A percentile compares a stretch with the other conserved stretches of the same genome.
phyloP scores from a whole-genome alignment of 2,113 vertebrate genomes.

The Empidonax alnorum region DNA sequence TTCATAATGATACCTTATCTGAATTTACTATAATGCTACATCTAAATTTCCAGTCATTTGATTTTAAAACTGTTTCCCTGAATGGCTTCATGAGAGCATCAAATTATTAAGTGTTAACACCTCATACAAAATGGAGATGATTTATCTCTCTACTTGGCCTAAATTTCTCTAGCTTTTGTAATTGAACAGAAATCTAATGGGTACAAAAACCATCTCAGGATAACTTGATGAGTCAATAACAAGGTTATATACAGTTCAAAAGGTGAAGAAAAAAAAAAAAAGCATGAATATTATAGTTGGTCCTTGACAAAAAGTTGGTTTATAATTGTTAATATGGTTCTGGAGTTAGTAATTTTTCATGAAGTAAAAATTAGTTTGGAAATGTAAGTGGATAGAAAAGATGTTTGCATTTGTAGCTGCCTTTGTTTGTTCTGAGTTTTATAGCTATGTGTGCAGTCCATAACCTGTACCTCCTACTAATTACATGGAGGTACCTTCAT shows the following conservation, averaged over 20 bases:
- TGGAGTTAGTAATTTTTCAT: not conserved
- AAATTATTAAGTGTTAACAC: slow-evolving; percentile 66
- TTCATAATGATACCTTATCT: not conserved
- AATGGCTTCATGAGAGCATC: slow-evolving; percentile 50
- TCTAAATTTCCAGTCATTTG: slow-evolving; percentile 54
- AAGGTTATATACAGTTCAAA: not conserved
- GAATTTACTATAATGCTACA: slow-evolving; percentile 1
- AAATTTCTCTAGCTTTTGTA: slow-evolving; percentile 8
- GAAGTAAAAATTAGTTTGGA: not conserved
- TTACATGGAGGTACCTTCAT: not conserved
- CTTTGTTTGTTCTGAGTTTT: not conserved
- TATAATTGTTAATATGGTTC: not conserved
- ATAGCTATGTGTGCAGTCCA: not conserved
- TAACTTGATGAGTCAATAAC: slow-evolving; percentile 25
- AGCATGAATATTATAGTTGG: not conserved
- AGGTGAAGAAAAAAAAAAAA: slow-evolving; percentile 5
- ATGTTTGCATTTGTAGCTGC: not conserved
- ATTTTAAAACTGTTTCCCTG: slow-evolving; percentile 27
- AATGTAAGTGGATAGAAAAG: not conserved
- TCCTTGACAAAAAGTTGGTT: not conserved
- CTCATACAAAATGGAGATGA: slow-evolving; percentile 47
- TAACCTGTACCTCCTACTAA: not conserved
- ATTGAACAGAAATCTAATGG: slow-evolving; percentile 48
- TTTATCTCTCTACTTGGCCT: slow-evolving; percentile 45
- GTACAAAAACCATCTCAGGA: slow-evolving; percentile 25